Conservation (phyloP, 2,888 invertebrate species). For the Catocala sponsa region DNA sequence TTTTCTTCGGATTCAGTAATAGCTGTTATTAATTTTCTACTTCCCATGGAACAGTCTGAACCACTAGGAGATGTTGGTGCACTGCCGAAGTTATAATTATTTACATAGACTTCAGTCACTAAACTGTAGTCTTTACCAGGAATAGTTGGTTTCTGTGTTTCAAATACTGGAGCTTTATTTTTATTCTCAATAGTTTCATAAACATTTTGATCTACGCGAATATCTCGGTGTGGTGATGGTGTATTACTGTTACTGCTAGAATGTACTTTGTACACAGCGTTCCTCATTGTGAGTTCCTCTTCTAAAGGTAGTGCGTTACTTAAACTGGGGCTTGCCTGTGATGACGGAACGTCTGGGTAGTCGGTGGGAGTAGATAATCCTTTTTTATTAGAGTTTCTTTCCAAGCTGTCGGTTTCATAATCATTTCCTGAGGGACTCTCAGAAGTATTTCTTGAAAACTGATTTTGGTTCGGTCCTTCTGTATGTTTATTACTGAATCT, state of each 20-base stretch:
- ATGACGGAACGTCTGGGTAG: constrained; percentile 89
- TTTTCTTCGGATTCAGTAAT: constrained; percentile 86
- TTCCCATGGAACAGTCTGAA: constrained; percentile 88
- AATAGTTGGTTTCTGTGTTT: constrained; percentile 60
- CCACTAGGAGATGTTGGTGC: constrained; percentile 87
- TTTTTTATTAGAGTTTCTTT: constrained; percentile 87
- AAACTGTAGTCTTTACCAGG: constrained; percentile 89
- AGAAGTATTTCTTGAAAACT: constrained; percentile 67
- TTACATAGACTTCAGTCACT: constrained; percentile 93
- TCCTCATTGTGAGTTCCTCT: constrained; percentile 93
- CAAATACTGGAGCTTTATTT: constrained; percentile 51
- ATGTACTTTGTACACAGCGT: constrained; percentile 91
- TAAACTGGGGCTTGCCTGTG: constrained; percentile 92
- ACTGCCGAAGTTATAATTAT: constrained; percentile 90
- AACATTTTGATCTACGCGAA: constrained; percentile 70
- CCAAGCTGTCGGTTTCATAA: constrained; percentile 92
- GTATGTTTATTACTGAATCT: constrained; percentile 61
- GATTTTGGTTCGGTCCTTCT: constrained; percentile 54
- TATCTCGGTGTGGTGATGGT: constrained; percentile 77
- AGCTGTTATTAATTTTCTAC: constrained; percentile 86
- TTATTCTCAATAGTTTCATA: constrained; percentile 79
- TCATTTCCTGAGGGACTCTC: constrained; percentile 86
- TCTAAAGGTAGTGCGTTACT: constrained; percentile 93
- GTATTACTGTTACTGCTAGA: constrained; percentile 87
- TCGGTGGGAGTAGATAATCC: constrained; percentile 89